phyloP scores from a whole-genome alignment of 2,888 invertebrate species.

The Neoaliturus tenellus region DNA sequence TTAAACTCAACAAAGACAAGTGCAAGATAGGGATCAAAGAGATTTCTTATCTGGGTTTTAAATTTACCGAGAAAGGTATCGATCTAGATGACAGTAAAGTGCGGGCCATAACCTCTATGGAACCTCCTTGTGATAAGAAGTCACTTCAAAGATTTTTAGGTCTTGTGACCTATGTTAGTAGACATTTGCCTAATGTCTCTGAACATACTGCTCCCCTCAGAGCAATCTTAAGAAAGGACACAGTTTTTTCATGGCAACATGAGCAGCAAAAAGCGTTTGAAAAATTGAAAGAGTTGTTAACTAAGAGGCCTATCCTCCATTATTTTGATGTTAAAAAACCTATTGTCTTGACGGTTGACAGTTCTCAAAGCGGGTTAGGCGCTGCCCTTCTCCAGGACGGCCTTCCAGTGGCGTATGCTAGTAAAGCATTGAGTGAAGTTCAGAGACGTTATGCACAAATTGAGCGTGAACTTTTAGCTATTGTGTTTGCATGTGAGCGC shows the following conservation, averaged over 20 bases:
- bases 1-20: not conserved
- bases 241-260: not conserved
- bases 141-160: not conserved
- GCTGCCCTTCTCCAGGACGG: not conserved
- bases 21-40: not conserved
- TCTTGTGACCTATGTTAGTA: not conserved
- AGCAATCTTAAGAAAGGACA: not conserved
- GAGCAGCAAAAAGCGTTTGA: too few relatives aligned
- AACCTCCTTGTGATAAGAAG: too few relatives aligned
- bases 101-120: too few relatives aligned
- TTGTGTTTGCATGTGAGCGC: conserved; percentile 65
- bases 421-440: not conserved
- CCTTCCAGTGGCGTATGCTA: not conserved
- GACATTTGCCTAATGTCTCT: not conserved
- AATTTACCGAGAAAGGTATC: not conserved
- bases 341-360: not conserved
- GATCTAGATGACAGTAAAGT: too few relatives aligned
- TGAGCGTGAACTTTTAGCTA: conserved; percentile 67
- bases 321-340: not conserved
- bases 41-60: not conserved
- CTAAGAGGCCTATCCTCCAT: too few relatives aligned
- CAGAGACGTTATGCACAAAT: conserved; percentile 64
- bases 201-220: not conserved
- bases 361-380: not conserved
- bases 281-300: too few relatives aligned